Evolutionary conservation across 2,888 invertebrate genomes (phyloP), one percentile per base, ranked within the genome.

Genomic region (Drosophila picticornis): DNA sequence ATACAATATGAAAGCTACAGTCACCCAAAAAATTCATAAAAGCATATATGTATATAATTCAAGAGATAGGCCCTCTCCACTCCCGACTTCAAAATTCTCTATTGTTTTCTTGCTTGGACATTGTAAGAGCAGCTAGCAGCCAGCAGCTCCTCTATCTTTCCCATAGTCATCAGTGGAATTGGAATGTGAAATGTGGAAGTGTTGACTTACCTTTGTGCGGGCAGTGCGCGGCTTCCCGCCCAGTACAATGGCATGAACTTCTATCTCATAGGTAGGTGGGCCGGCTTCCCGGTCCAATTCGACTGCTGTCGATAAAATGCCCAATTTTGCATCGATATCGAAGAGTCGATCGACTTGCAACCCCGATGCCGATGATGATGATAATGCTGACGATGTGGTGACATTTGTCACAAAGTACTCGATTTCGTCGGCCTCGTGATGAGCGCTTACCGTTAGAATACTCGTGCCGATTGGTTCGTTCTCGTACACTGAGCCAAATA

Each of bases 331-430:
- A 94, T 99, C 98, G 91, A 99, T 96, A 91, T 97, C 97, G 93
- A 99, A 99, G 88, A 98, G 94, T 91, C 97, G 95, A 94, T 98
- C 97, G 91, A 97, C 97, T 94, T 97, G 96, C 83, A 94, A 95
- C 22, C 72, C 22, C 19, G 36, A 52, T 40, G 19, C 95, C 95
- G 13, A 61, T 46, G 22, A 46, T 46, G 43, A 40, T 10, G 56
- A 31, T 6, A 71, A 43, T 7, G 62, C 27, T 6, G 62, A 57
- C 5, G 71, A 77, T 25, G 91, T 84, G 89, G 96, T 96, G 93
- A 97, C 96, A 94, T 96, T 97, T 88, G 97, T 97, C 93, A 98
- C 96, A 94, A 97, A 98, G 94, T 97, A 98, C 93, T 98, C 97
- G 92, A 98, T 95, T 88, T 95, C 95, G 63, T 95, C 95, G 88